These are phyloP conservation scores for Lemur catta DNA, from an alignment of 2,797 vertebrate species.

Conservation along the genomic window DNA sequence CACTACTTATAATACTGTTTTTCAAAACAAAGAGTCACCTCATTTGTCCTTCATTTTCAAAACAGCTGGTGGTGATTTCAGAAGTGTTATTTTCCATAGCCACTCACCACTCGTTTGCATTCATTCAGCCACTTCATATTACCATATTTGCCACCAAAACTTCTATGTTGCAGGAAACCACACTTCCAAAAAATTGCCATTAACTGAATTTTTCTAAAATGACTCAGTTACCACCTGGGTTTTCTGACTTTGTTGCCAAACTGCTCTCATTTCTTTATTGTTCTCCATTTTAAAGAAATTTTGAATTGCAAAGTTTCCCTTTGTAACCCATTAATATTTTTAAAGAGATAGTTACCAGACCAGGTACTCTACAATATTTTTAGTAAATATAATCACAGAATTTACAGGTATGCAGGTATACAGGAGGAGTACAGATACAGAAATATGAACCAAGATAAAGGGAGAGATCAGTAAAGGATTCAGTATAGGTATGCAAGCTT, in stretches of 20 bases:
- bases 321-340: neutral
- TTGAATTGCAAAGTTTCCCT: neutral
- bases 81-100: neutral
- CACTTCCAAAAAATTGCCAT: neutral
- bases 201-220: neutral
- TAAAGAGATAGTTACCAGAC: neutral
- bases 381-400: neutral
- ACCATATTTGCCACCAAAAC: neutral
- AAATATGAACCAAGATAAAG: neutral
- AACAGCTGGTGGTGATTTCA: neutral
- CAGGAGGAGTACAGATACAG: too few species aligned
- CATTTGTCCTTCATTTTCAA: neutral
- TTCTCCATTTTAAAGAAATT: neutral
- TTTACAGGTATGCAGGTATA: too few species aligned
- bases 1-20: neutral
- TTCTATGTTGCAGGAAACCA: neutral
- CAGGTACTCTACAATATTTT: neutral
- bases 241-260: conserved; percentile 7
- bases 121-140: neutral
- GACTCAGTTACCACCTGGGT: neutral
- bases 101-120: neutral
- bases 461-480: neutral
- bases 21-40: neutral
- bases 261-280: neutral
- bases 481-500: neutral